Conservation (phyloP, 2,797 vertebrate genomes). For the Crocidura indochinensis region DNA sequence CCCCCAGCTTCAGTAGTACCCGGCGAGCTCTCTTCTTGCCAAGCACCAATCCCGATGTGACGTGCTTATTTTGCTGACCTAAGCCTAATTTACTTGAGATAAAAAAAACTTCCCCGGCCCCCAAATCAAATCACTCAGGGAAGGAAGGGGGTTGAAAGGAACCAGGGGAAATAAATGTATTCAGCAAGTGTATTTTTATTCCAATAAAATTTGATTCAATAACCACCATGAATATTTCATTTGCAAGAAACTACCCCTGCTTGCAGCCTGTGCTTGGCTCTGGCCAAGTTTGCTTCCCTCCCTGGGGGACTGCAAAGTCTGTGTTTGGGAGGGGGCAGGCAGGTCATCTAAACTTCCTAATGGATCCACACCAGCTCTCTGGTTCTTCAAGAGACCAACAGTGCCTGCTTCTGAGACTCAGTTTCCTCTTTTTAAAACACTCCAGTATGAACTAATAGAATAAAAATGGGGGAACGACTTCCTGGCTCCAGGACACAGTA, state of each 20-base stretch:
- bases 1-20: too few species aligned
- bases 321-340: not conserved
- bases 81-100: not conserved
- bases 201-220: constrained; percentile 86
- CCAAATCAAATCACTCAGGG: constrained; percentile 84
- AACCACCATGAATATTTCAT: constrained; percentile 82
- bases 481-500: not conserved
- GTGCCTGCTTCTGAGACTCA: not conserved
- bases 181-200: constrained; percentile 84
- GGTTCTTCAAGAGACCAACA: not conserved
- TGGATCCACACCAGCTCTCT: not conserved
- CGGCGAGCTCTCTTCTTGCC: too few species aligned
- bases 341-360: not conserved
- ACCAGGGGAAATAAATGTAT: constrained; percentile 83
- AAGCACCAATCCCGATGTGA: too few species aligned
- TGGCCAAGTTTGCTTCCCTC: constrained; percentile 20
- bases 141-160: constrained; percentile 80
- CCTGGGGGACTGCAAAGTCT: rapidly evolving
- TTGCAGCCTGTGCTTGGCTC: constrained; percentile 26
- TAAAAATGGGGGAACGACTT: not conserved
- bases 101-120: constrained; percentile 56
- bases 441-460: constrained; percentile 9
- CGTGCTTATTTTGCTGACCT: too few species aligned
- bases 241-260: constrained; percentile 67
- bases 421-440: not conserved